Percentiles rank a stretch among this genome's conserved stretches.
Conservation (phyloP, 2,888 invertebrate species). For the Hydroisotoma schaefferi region DNA sequence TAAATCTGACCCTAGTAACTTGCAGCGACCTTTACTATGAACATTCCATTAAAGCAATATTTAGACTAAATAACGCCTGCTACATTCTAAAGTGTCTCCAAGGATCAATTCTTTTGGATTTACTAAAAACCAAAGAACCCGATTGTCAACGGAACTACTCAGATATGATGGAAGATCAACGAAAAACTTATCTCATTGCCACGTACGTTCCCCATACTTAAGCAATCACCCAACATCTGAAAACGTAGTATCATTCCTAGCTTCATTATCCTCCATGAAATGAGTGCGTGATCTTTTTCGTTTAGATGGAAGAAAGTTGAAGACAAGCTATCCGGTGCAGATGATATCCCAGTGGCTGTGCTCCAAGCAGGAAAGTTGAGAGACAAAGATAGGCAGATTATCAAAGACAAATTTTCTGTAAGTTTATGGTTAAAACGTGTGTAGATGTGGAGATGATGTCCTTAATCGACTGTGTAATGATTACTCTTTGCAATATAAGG, state of each 20-base stretch:
- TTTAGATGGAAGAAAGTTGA: conserved; percentile 79
- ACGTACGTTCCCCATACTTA: conserved; percentile 27
- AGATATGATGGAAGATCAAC: conserved; percentile 80
- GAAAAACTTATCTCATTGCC: conserved; percentile 62
- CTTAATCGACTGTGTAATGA: conserved; percentile 14
- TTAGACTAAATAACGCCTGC: conserved; percentile 90
- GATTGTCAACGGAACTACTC: conserved; percentile 81
- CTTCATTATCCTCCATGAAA: background rate
- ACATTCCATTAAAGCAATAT: conserved; percentile 77
- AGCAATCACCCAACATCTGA: background rate
- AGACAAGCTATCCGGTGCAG: conserved; percentile 66
- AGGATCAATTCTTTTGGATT: conserved; percentile 75
- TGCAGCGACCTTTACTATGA: conserved; percentile 91
- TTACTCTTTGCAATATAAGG: conserved; percentile 57
- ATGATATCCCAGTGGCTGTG: conserved; percentile 63
- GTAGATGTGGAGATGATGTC: conserved; percentile 14
- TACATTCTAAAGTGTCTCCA: conserved; percentile 90
- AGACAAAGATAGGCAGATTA: conserved; percentile 77
- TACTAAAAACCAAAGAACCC: conserved; percentile 76
- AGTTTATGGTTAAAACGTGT: conserved; percentile 19
- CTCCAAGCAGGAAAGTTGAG: conserved; percentile 65
- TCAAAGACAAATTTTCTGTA: conserved; percentile 86
- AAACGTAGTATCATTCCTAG: too few species aligned
- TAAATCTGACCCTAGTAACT: conserved; percentile 82
- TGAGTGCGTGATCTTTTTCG: conserved; percentile 3